These are phyloP conservation scores for Catamblyrhynchus diadema DNA, from an alignment of 2,797 vertebrate genomes.

Conservation along the genomic window DNA sequence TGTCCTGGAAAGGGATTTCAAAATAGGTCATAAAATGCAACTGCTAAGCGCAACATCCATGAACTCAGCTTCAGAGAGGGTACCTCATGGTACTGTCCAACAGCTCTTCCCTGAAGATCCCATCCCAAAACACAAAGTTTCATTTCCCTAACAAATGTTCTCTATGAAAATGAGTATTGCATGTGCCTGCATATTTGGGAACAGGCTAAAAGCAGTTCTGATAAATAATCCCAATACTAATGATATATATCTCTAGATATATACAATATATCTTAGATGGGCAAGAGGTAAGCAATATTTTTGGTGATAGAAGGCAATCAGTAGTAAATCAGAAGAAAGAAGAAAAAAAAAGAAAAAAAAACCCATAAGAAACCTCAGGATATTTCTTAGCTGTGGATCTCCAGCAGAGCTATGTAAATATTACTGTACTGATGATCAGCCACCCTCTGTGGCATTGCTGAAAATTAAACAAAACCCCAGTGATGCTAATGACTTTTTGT, in stretches of 20 bases:
- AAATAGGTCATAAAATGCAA: background rate
- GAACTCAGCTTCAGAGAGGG: background rate
- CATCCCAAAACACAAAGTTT: background rate
- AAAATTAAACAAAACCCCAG: background rate
- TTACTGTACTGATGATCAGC: background rate
- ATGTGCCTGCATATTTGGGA: background rate
- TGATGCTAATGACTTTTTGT: background rate
- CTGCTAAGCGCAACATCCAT: background rate
- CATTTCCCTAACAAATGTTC: background rate
- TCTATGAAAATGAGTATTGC: background rate
- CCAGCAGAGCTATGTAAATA: background rate
- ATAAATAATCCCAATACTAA: background rate
- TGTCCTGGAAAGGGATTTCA: background rate
- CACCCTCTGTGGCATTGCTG: background rate
- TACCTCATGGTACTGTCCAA: background rate
- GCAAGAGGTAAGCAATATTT: background rate
- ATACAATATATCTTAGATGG: background rate
- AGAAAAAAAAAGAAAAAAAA: rapidly evolving
- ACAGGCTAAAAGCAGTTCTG: background rate
- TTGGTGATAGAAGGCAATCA: background rate
- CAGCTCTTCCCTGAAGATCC: background rate
- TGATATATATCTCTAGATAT: background rate
- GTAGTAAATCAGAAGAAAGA: background rate
- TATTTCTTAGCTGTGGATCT: background rate
- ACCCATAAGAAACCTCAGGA: background rate